These are phyloP conservation scores for Rhopalosiphum padi DNA, from an alignment of 1,140 invertebrate genomes.

Conservation along the genomic window DNA sequence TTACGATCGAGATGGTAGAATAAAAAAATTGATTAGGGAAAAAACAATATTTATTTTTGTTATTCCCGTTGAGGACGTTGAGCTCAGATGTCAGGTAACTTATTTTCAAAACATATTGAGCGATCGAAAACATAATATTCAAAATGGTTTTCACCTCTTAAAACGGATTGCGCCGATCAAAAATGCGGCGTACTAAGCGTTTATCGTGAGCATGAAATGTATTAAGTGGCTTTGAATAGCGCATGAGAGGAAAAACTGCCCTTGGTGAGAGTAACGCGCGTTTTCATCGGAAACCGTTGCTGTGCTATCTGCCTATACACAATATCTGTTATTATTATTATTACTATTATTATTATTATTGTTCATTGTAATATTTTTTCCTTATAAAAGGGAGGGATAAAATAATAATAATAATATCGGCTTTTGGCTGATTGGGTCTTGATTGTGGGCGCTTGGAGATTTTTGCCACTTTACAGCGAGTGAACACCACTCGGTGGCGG, in stretches of 20 bases:
- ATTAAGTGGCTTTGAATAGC: neutral
- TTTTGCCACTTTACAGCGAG: neutral
- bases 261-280: neutral
- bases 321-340: neutral
- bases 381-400: neutral
- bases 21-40: neutral
- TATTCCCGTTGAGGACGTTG: neutral
- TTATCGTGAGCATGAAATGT: neutral
- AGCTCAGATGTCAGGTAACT: neutral
- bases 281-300: neutral
- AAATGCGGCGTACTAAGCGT: neutral
- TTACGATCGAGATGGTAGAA: neutral
- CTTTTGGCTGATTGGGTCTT: conserved; percentile 38
- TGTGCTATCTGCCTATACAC: neutral
- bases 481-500: neutral
- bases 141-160: neutral
- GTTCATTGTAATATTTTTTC: neutral
- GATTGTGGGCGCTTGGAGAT: neutral
- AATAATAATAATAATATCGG: conserved; percentile 21
- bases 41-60: neutral
- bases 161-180: neutral
- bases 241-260: neutral
- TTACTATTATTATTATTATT: neutral
- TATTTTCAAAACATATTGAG: neutral
- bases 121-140: neutral